Evolutionary conservation across 2,113 vertebrate genomes (phyloP).

Genomic region (Trochalopteron elliotii): DNA sequence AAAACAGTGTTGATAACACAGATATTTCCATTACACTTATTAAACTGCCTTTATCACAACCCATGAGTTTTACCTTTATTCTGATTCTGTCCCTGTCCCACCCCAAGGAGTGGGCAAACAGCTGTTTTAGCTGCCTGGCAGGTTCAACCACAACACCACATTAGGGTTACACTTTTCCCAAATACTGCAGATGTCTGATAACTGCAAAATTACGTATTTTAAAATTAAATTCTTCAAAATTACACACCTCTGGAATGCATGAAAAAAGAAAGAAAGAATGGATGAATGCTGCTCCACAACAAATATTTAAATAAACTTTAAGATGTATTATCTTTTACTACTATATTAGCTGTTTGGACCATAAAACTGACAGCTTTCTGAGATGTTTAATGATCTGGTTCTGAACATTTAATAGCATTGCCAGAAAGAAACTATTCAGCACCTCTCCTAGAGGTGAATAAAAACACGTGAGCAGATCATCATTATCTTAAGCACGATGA

Average conservation of each 20-base stretch:
- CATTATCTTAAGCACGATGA: not conserved
- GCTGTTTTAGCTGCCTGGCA: not conserved
- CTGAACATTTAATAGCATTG: not conserved
- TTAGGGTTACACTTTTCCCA: not conserved
- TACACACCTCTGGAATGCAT: not conserved
- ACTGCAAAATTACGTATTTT: not conserved
- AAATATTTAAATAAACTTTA: not conserved
- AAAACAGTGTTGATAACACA: not conserved
- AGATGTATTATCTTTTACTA: not conserved
- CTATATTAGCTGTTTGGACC: not conserved
- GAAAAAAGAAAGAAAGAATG: not conserved
- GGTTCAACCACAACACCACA: not conserved
- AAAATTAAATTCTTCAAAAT: not conserved
- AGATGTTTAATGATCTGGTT: not conserved
- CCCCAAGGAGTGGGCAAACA: not conserved
- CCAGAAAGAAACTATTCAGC: not conserved
- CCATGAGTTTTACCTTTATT: fast-evolving
- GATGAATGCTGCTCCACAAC: not conserved
- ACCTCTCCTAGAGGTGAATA: not conserved
- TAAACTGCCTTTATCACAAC: not conserved
- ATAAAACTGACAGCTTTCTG: not conserved
- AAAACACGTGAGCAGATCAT: not conserved
- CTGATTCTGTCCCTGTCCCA: not conserved
- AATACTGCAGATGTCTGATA: not conserved
- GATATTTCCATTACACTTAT: not conserved